Base-by-base conservation (phyloP, 2,797 vertebrate genomes). In the Echiichthys vipera region DNA sequence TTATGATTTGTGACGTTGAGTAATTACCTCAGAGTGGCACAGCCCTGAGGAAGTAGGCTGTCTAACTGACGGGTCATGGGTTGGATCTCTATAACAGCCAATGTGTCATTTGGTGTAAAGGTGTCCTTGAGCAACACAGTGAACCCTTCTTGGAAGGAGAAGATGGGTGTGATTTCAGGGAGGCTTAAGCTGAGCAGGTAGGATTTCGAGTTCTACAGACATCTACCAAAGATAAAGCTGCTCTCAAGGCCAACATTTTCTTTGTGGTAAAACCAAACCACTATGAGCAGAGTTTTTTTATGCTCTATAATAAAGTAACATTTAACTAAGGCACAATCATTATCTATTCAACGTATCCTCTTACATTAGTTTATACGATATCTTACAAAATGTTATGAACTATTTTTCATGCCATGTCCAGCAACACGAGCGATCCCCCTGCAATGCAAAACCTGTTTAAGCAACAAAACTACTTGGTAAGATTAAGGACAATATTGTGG, bases 81-180 rank as follows among this genome's bases (percentile, higher is more conserved):
- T 65, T 71, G 46, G 27, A 62, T 30, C 2, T 50, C 37, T n/a
- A 49, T 17, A 37, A 63, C 40, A 3, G 69, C 45, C 68, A 2
- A 65, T 40, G 43, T 70, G 70, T 55, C 64, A 57, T 78, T 65
- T 55, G 62, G 58, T 42, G 65, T 54, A 34, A 70, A 67, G 36
- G 51, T 71, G 78, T 74, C 73, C 68, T 59, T 20, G 2, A 74
- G 81, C 77, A 46, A 58, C 50, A 49, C 25, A 7, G 47, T 15
- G 75, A 76, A 63, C 61, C 76, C 49, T 42, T n/a, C 15, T 2
- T 13, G 36, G 4, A 1, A 54, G 53, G 65, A 22, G 67, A 70
- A 80, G 68, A 71, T 83, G 51, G 75, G 72, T 79, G 81, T 66
- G 73, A 65, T 84, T 82, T 81, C 7, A 78, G 59, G 58, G 71